Conservation (phyloP, 2,888 invertebrate species). For the Microdon myrmicae region DNA sequence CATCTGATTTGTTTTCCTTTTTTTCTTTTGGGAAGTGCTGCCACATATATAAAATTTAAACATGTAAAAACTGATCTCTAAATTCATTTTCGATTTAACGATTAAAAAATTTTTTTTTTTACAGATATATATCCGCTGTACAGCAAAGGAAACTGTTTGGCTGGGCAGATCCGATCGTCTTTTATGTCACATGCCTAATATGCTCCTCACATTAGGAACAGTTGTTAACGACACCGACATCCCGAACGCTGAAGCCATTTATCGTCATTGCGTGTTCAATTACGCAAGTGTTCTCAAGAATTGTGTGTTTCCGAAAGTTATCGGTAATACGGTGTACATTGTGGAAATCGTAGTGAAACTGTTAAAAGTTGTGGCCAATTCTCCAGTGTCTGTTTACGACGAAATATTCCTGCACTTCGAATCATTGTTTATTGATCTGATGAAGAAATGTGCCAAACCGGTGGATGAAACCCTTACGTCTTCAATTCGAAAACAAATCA, state of each 20-base stretch:
- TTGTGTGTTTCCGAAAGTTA: slow-evolving; percentile 55
- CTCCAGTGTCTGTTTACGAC: slow-evolving; percentile 56
- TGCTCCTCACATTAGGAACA: slow-evolving; percentile 57
- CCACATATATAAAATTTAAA: background rate
- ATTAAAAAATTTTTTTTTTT: slow-evolving; percentile 5
- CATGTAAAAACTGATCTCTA: background rate
- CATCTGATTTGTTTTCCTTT: too few relatives aligned
- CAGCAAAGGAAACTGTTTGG: slow-evolving; percentile 60
- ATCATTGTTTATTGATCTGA: slow-evolving; percentile 55
- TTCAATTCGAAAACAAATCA: slow-evolving; percentile 53
- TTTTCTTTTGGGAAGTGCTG: too few relatives aligned
- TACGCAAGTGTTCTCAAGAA: slow-evolving; percentile 58
- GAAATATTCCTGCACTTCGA: slow-evolving; percentile 58
- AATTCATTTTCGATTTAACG: background rate
- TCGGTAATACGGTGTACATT: slow-evolving; percentile 54
- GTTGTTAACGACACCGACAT: slow-evolving; percentile 56
- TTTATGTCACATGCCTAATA: slow-evolving; percentile 57
- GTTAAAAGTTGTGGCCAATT: slow-evolving; percentile 56
- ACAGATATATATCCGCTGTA: slow-evolving; percentile 60
- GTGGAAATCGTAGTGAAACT: slow-evolving; percentile 56
- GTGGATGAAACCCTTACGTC: slow-evolving; percentile 50
- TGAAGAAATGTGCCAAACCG: slow-evolving; percentile 51
- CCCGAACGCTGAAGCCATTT: slow-evolving; percentile 56
- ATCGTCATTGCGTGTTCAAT: slow-evolving; percentile 57
- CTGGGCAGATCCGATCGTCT: slow-evolving; percentile 57